These are phyloP conservation scores for Eurosta solidaginis DNA, from an alignment of 1,140 invertebrate species.

Conservation along the genomic window DNA sequence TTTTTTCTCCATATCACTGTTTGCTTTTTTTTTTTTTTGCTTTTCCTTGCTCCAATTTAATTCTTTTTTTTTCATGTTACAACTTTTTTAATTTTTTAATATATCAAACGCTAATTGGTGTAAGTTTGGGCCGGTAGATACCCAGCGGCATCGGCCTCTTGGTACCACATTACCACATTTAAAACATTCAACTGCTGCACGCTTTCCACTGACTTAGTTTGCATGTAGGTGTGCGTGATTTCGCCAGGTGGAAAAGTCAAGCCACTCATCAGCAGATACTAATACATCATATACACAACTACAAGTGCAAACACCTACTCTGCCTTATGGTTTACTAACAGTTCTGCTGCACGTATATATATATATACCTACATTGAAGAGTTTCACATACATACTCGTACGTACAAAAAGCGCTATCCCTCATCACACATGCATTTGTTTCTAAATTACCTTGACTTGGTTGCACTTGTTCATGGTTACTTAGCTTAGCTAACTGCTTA, in stretches of 20 bases:
- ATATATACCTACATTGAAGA: not conserved
- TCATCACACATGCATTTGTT: too few relatives aligned
- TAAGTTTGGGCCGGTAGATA: not conserved
- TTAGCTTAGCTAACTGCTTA: conserved; percentile 14
- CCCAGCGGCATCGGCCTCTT: not conserved
- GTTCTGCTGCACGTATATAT: not conserved
- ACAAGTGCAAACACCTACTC: too few relatives aligned
- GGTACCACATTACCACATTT: not conserved
- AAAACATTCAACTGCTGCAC: not conserved
- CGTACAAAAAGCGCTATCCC: too few relatives aligned
- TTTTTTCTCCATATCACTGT: not conserved
- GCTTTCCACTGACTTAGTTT: too few relatives aligned
- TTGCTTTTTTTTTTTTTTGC: not conserved
- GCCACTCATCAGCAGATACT: not conserved
- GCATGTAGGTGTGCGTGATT: too few relatives aligned
- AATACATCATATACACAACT: too few relatives aligned
- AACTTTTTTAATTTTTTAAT: too few relatives aligned
- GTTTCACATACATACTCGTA: too few relatives aligned
- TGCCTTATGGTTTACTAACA: too few relatives aligned
- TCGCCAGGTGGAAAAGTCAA: not conserved
- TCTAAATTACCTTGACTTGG: conserved; percentile 2
- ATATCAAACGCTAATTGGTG: conserved; percentile 25
- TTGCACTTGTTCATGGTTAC: conserved; percentile 26
- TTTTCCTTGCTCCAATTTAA: conserved; percentile 17
- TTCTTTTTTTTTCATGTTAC: too few relatives aligned